Conservation (phyloP, 2,797 vertebrate genomes). For the Pseudochirops corinnae region DNA sequence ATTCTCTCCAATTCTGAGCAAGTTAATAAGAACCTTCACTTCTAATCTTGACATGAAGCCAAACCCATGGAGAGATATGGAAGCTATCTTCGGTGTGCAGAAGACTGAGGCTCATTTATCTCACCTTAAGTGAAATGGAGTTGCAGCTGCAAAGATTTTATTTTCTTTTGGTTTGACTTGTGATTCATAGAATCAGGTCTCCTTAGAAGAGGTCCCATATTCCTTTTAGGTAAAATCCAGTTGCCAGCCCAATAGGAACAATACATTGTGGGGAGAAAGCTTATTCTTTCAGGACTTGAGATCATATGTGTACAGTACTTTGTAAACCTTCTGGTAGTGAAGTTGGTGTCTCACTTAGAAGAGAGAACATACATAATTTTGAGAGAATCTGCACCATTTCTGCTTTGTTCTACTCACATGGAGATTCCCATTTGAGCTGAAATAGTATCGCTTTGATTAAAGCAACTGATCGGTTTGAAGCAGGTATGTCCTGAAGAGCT, state of each 20-base stretch:
- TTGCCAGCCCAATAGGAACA: background rate
- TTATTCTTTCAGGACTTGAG: background rate
- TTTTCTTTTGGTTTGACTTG: background rate
- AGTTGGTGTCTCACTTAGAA: background rate
- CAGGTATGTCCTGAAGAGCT: background rate
- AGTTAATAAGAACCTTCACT: background rate
- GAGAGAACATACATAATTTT: background rate
- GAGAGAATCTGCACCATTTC: background rate
- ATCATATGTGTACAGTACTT: background rate
- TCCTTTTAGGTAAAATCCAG: background rate
- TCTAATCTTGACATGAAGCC: background rate
- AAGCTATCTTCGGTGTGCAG: background rate
- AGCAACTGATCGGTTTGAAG: background rate
- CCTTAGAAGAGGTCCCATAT: background rate
- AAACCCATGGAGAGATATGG: background rate
- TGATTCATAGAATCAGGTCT: background rate
- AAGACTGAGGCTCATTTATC: slow-evolving; percentile 13
- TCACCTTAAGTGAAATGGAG: slow-evolving; percentile 16
- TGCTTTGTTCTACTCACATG: background rate
- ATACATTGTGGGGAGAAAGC: background rate
- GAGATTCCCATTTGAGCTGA: background rate
- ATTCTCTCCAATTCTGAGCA: background rate
- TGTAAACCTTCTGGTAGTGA: background rate
- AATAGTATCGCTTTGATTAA: background rate
- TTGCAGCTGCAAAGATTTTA: background rate